Base-by-base conservation (phyloP, 2,797 vertebrate species). In the Rousettus madagascariensis region DNA sequence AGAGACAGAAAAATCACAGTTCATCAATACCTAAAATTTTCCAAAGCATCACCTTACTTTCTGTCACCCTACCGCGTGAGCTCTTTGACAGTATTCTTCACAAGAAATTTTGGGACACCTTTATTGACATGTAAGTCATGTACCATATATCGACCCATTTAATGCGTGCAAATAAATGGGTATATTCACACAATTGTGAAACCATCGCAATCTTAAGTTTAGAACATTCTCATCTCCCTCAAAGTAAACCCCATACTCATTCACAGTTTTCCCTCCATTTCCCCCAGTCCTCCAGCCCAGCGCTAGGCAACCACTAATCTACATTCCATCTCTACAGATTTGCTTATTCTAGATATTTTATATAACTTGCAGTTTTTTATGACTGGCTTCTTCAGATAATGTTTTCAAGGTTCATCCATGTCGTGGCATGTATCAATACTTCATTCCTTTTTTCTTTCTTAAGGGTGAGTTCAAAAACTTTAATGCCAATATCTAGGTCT, bases 401-500 rank as follows among this genome's bases (percentile, higher is more conserved):
- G 63, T 41, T 41, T 43, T 91, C 30, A 80, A 84, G 59, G 15
- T 8, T 85, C 16, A 55, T 17, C 26, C 36, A 46, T 38, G 36
- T 57, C 43, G 19, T 49, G 15, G 10, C 5, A 68, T 68, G 19
- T 71, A 61, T 16, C 4, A 74, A 20, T 10, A 36, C 26, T 11
- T 80, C 26, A 13, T 59, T 51, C n/a, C 46, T 53, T 78, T 38
- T 69, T 80, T 93, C 33, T 36, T 55, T 78, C 53, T 86, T 55
- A 83, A 88, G 63, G n/a, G 38, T 38, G 75, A 57, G 24, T 91
- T 83, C 57, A 63, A 63, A 79, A 86, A 95, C 55, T 86, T 49
- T 68, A 46, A 53, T 75, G 33, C 49, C 30, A 90, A 16, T 86
- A 79, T 46, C 33, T 55, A 65, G 75, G 41, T 26, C 46, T 91